These are phyloP conservation scores for Zhengitettix transpicula DNA, from an alignment of 2,888 invertebrate genomes.

Conservation along the genomic window DNA sequence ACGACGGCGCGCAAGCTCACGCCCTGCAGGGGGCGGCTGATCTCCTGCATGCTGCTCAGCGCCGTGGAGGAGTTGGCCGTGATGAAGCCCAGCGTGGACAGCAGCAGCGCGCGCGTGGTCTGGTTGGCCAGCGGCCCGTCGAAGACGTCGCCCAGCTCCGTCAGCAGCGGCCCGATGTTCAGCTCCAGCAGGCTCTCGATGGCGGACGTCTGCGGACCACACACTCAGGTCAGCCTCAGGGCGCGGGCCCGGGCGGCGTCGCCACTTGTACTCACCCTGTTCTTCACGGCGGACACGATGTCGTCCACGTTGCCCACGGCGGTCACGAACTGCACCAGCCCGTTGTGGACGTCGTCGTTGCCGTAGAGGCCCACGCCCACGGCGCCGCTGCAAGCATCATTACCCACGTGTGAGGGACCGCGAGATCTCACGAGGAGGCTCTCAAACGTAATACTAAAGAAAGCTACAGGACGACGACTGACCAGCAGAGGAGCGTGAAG, in stretches of 20 bases:
- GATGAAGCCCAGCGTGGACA: conserved; percentile 50
- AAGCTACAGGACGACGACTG: conserved; percentile 1
- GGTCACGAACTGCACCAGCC: conserved; percentile 61
- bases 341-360: conserved; percentile 87
- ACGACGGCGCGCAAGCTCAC: conserved; percentile 40
- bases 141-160: conserved; percentile 55
- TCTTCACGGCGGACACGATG: conserved; percentile 60
- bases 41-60: conserved; percentile 57
- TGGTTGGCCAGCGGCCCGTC: conserved; percentile 63
- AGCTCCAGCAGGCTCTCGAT: conserved; percentile 56
- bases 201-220: conserved; percentile 43
- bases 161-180: conserved; percentile 51
- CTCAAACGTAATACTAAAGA: too few species aligned
- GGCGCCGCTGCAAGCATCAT: conserved; percentile 59
- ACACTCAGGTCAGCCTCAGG: background rate
- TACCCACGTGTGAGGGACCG: too few species aligned
- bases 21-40: conserved; percentile 51
- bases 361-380: conserved; percentile 85
- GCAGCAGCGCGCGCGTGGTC: conserved; percentile 53
- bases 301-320: conserved; percentile 69
- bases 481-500: conserved; percentile 63
- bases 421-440: too few species aligned
- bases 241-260: background rate
- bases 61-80: conserved; percentile 59
- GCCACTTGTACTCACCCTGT: conserved; percentile 32